Conservation (phyloP, 2,888 invertebrate genomes). For the Liposcelis brunnea region DNA sequence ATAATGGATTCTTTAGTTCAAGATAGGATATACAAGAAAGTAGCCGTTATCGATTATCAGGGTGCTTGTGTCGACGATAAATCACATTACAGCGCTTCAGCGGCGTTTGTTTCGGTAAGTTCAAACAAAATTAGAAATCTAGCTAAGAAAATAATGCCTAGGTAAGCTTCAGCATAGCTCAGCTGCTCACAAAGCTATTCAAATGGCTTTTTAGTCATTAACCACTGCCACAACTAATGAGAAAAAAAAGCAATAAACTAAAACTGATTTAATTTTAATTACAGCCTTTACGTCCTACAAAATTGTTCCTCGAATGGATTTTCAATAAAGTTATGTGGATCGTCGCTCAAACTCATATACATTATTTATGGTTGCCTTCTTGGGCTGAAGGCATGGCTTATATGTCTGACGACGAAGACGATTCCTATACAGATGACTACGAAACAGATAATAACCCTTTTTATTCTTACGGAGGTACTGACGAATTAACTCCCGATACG, state of each 20-base stretch:
- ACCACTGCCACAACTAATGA: too few species aligned
- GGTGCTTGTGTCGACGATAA: slow-evolving; percentile 46
- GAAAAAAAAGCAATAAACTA: too few species aligned
- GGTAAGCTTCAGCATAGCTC: slow-evolving; percentile 26
- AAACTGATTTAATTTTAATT: slow-evolving; percentile 11
- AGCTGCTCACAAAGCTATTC: slow-evolving; percentile 36
- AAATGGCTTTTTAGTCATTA: too few species aligned
- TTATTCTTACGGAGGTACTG: too few species aligned
- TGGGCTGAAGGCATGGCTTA: too few species aligned
- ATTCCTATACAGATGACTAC: slow-evolving; percentile 20
- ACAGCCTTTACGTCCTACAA: slow-evolving; percentile 33
- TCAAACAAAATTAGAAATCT: slow-evolving; percentile 20
- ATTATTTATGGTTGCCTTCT: slow-evolving; percentile 12
- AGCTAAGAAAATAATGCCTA: slow-evolving; percentile 17
- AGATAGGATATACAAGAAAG: slow-evolving; percentile 75
- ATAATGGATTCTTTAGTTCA: slow-evolving; percentile 87
- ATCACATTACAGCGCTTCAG: slow-evolving; percentile 38
- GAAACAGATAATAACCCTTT: slow-evolving; percentile 17
- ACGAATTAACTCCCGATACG: too few species aligned
- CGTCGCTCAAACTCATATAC: slow-evolving; percentile 19
- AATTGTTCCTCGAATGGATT: slow-evolving; percentile 37
- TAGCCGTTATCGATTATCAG: slow-evolving; percentile 76
- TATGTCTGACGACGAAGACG: too few species aligned
- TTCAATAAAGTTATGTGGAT: slow-evolving; percentile 22
- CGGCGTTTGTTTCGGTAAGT: slow-evolving; percentile 27